Evolutionary conservation across 2,113 vertebrate genomes (phyloP).

Genomic region (Clarias batrachus): DNA sequence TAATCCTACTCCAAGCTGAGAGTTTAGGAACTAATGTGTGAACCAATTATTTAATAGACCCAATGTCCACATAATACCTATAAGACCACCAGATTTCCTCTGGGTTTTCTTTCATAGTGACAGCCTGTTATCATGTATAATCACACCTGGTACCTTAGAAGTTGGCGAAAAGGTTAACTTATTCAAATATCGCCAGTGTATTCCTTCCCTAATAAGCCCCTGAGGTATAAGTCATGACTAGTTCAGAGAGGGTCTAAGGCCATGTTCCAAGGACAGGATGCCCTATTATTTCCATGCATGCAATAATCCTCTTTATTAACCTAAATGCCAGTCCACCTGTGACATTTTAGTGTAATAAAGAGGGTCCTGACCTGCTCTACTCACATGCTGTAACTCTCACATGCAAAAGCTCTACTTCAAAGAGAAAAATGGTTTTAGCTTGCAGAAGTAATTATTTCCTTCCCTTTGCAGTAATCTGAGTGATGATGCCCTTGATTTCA

Average conservation of each 20-base stretch:
- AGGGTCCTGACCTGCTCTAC: constrained; percentile 43
- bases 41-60: background rate
- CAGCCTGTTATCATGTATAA: constrained; percentile 37
- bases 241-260: constrained; percentile 45
- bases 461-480: background rate
- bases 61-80: background rate
- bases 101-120: constrained; percentile 16
- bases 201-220: constrained; percentile 38
- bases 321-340: constrained; percentile 55
- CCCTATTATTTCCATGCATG: constrained; percentile 47
- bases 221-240: constrained; percentile 13
- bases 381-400: constrained; percentile 35
- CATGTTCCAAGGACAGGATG: constrained; percentile 48
- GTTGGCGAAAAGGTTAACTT: constrained; percentile 51
- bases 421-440: constrained; percentile 28
- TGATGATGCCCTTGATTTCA: constrained; percentile 34
- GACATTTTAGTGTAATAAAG: constrained; percentile 61
- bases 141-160: constrained; percentile 29
- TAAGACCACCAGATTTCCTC: background rate
- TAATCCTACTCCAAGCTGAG: background rate
- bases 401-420: constrained; percentile 27
- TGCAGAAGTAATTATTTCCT: constrained; percentile 44
- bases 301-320: constrained; percentile 59
- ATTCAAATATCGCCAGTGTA: constrained; percentile 51
- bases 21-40: background rate